These are phyloP conservation scores for Hipposideros larvatus DNA, from an alignment of 2,797 vertebrate genomes.

Conservation along the genomic window DNA sequence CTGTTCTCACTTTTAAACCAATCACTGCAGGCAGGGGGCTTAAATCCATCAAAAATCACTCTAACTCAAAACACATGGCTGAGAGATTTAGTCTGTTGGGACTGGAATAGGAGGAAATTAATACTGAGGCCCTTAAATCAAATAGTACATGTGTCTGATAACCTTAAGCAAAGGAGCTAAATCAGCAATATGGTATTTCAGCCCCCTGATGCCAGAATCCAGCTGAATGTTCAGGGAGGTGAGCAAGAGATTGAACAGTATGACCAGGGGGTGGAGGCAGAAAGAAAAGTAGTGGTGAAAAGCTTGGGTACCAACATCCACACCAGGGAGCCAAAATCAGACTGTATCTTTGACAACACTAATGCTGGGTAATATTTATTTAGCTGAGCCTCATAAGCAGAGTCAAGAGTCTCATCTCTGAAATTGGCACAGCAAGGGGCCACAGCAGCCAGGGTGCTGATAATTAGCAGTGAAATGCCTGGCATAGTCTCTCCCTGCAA, in stretches of 20 bases:
- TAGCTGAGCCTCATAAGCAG: slow-evolving; percentile 80
- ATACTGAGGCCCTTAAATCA: neutral
- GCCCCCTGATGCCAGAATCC: slow-evolving; percentile 18
- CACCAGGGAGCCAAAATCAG: slow-evolving; percentile 68
- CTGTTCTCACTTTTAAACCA: neutral
- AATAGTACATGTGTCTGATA: neutral
- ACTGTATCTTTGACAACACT: slow-evolving; percentile 74
- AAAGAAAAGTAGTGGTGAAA: slow-evolving; percentile 48
- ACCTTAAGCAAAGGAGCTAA: slow-evolving; percentile 8
- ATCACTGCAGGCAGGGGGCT: neutral
- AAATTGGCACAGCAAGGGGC: slow-evolving; percentile 77
- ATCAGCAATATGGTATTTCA: slow-evolving; percentile 32
- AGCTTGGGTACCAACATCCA: slow-evolving; percentile 4
- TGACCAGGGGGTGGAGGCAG: neutral
- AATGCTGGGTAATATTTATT: slow-evolving; percentile 81
- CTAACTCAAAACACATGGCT: neutral
- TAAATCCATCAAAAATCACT: neutral
- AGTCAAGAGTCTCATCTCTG: slow-evolving; percentile 79
- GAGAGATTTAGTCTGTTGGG: neutral
- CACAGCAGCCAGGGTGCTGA: slow-evolving; percentile 75
- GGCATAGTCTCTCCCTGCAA: slow-evolving; percentile 22
- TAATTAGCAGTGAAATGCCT: slow-evolving; percentile 82
- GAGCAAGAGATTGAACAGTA: neutral
- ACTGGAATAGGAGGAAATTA: slow-evolving; percentile 37
- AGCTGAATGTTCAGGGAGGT: neutral